Conservation (phyloP, 2,797 vertebrate genomes). For the Brotula barbata region DNA sequence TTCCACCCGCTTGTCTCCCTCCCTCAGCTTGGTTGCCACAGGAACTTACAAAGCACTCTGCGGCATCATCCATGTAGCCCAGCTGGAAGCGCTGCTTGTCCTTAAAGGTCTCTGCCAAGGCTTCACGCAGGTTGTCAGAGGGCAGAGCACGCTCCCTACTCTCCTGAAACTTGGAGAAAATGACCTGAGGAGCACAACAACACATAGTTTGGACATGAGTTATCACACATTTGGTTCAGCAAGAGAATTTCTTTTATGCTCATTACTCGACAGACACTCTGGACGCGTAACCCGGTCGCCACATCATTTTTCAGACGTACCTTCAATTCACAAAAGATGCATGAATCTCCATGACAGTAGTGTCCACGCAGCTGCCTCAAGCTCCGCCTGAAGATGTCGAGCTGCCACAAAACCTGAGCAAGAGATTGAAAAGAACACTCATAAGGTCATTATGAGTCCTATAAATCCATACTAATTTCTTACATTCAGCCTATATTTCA, state of each 20-base stretch:
- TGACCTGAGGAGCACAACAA: slow-evolving; percentile 78
- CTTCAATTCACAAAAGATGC: slow-evolving; percentile 99
- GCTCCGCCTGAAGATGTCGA: slow-evolving; percentile 97
- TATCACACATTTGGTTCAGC: slow-evolving; percentile 25
- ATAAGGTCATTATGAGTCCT: too few species aligned
- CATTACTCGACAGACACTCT: slow-evolving; percentile 7
- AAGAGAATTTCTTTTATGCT: slow-evolving; percentile 19
- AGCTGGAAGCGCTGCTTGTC: slow-evolving; percentile 98
- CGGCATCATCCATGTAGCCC: slow-evolving; percentile 97
- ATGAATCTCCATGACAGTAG: slow-evolving; percentile 92
- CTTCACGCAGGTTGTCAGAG: slow-evolving; percentile 94
- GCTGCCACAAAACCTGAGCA: slow-evolving; percentile 92
- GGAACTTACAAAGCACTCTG: slow-evolving; percentile 96
- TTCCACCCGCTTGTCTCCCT: slow-evolving; percentile 20
- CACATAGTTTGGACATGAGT: slow-evolving; percentile 26
- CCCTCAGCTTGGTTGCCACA: slow-evolving; percentile 50
- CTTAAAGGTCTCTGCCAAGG: slow-evolving; percentile 97
- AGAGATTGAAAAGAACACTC: neutral
- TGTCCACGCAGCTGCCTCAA: slow-evolving; percentile 92
- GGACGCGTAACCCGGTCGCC: slow-evolving; percentile 3
- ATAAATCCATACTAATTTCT: too few species aligned
- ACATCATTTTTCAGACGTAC: slow-evolving; percentile 66
- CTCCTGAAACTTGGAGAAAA: slow-evolving; percentile 97
- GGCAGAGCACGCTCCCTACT: slow-evolving; percentile 94
- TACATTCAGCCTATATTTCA: too few species aligned